A percentile compares a stretch with the other conserved stretches of the same genome.
Evolutionary conservation across 2,888 invertebrate species (phyloP).

Genomic region (Dicranocentrus wangi): DNA sequence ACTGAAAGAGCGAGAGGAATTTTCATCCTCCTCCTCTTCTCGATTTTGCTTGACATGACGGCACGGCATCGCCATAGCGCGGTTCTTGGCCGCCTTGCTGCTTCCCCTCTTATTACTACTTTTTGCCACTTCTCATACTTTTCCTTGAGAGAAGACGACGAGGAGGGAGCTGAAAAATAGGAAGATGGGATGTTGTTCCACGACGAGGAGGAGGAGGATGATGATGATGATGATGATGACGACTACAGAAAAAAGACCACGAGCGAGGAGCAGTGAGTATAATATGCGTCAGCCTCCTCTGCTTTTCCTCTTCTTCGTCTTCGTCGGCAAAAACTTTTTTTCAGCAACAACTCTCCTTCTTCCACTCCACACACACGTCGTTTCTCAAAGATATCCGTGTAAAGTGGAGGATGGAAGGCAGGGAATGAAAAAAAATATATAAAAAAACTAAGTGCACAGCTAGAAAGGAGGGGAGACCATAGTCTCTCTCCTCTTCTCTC

Average conservation of each 20-base stretch:
- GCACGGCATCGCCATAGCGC: conserved; percentile 26
- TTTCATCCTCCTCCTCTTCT: conserved; percentile 44
- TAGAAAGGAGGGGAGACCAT: too few relatives aligned
- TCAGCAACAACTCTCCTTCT: conserved; percentile 4
- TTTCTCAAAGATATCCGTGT: neutral
- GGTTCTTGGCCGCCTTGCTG: neutral
- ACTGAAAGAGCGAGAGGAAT: conserved; percentile 19
- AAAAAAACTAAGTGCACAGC: too few relatives aligned
- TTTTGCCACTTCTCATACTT: conserved; percentile 52
- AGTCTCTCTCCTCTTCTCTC: conserved; percentile 24
- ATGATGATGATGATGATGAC: conserved; percentile 41
- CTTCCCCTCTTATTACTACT: conserved; percentile 34
- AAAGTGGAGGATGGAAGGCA: too few relatives aligned
- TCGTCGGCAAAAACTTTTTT: conserved; percentile 57
- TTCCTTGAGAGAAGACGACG: conserved; percentile 31
- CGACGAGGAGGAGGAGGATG: conserved; percentile 31
- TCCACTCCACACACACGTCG: neutral
- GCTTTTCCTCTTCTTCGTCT: conserved; percentile 52
- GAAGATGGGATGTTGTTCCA: conserved; percentile 1
- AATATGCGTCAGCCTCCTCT: conserved; percentile 41
- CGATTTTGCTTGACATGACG: conserved; percentile 47
- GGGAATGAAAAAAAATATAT: too few relatives aligned
- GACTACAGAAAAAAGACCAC: conserved; percentile 24
- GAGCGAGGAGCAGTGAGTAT: conserved; percentile 22
- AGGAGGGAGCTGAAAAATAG: conserved; percentile 20